A percentile compares a stretch with the other conserved stretches of the same genome.
These are phyloP conservation scores for Aplochiton taeniatus DNA, from an alignment of 2,797 vertebrate genomes.

Conservation along the genomic window DNA sequence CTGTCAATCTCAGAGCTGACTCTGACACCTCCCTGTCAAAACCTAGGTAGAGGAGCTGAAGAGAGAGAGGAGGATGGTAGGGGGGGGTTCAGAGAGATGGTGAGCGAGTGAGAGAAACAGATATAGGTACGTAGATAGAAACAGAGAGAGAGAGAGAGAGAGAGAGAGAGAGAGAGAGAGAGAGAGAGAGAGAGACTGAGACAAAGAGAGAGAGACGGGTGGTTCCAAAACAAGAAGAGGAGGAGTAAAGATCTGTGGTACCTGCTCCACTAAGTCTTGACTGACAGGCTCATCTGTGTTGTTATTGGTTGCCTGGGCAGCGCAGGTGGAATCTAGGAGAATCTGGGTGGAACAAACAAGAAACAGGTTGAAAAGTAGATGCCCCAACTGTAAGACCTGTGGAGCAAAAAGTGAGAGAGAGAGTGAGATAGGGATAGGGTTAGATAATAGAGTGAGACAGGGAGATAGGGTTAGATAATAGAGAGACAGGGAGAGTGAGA, in stretches of 20 bases:
- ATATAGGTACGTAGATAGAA: too few species aligned
- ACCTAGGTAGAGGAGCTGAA: slow-evolving; percentile 85
- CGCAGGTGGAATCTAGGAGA: slow-evolving; percentile 55
- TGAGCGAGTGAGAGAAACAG: not conserved
- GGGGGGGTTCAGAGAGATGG: not conserved
- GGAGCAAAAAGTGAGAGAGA: not conserved
- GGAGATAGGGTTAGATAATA: not conserved
- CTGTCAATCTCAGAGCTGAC: slow-evolving; percentile 76
- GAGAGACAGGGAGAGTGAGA: not conserved
- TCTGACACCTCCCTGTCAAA: slow-evolving; percentile 75
- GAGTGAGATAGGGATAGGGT: not conserved
- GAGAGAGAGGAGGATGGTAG: not conserved
- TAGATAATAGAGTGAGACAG: not conserved
- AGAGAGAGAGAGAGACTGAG: not conserved
- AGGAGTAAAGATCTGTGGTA: slow-evolving; percentile 15
- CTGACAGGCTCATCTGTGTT: slow-evolving; percentile 28
- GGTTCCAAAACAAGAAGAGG: not conserved
- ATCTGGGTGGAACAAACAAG: slow-evolving; percentile 49
- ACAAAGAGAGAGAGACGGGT: not conserved
- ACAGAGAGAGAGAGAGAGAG: not conserved
- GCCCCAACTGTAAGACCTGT: too few species aligned
- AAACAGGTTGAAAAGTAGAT: not conserved
- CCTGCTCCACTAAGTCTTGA: slow-evolving; percentile 65
- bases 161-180: not conserved
- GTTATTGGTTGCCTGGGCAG: slow-evolving; percentile 26